phyloP scores from a whole-genome alignment of 2,113 vertebrate species.

The Myanophis thanlyinensis region DNA sequence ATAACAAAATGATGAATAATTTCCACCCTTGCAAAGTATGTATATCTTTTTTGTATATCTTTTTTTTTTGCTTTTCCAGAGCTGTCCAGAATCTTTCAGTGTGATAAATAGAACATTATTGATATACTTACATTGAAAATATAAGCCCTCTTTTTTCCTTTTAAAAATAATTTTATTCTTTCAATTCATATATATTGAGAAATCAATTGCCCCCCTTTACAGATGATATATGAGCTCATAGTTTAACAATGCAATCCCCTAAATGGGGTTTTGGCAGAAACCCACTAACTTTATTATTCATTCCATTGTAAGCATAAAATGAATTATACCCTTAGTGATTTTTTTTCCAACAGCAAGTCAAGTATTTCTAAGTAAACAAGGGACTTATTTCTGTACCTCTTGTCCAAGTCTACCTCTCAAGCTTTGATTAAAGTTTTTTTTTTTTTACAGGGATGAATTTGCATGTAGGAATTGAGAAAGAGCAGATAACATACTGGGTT shows the following conservation, averaged over 20 bases:
- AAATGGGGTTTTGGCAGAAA: not conserved
- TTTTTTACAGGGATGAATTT: not conserved
- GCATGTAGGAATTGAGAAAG: not conserved
- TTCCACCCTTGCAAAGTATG: not conserved
- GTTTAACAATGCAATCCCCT: not conserved
- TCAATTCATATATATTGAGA: not conserved
- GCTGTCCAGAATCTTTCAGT: not conserved
- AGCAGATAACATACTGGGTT: not conserved
- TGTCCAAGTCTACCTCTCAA: not conserved
- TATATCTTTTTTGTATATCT: not conserved
- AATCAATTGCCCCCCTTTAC: constrained; percentile 10
- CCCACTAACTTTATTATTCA: not conserved
- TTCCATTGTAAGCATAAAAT: not conserved
- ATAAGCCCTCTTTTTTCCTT: not conserved
- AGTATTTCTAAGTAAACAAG: not conserved
- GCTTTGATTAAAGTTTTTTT: not conserved
- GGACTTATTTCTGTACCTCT: not conserved
- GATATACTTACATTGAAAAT: not conserved
- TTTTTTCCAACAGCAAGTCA: not conserved
- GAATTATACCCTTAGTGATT: not conserved
- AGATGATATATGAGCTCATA: not conserved
- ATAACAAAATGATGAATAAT: not conserved
- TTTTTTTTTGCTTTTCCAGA: not conserved
- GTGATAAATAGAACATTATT: not conserved
- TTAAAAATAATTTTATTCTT: not conserved